Percentiles rank a stretch among this genome's conserved stretches.
Evolutionary conservation across 2,888 invertebrate genomes (phyloP).

Genomic region (Cybosia mesomella): DNA sequence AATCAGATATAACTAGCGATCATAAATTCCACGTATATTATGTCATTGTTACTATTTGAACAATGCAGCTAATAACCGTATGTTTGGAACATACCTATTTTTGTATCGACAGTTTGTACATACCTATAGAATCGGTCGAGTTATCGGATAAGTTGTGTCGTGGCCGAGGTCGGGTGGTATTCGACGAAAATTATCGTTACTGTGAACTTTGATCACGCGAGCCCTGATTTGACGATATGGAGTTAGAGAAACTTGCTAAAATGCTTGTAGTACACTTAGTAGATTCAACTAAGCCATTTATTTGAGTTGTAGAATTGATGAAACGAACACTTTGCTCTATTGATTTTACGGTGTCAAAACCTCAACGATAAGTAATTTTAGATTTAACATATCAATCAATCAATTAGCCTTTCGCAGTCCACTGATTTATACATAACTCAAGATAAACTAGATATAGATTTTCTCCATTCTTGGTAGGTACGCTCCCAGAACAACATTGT

Average conservation of each 20-base stretch:
- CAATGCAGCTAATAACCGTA: conserved; percentile 21
- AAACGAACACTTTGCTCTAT: conserved; percentile 36
- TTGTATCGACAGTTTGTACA: conserved; percentile 29
- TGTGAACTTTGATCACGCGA: conserved; percentile 40
- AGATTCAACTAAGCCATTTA: neutral
- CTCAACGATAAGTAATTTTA: conserved; percentile 35
- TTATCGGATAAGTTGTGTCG: conserved; percentile 51
- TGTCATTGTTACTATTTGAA: conserved; percentile 40
- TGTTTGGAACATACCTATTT: conserved; percentile 28
- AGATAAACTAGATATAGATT: conserved; percentile 17
- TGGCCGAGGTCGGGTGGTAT: conserved; percentile 40
- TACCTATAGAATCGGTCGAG: conserved; percentile 26
- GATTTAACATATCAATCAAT: conserved; percentile 9
- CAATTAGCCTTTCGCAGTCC: too few species aligned
- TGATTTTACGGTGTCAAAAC: conserved; percentile 18
- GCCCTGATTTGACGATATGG: conserved; percentile 35
- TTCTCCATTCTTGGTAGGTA: conserved; percentile 17
- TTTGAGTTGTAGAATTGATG: conserved; percentile 41
- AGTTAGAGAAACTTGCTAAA: conserved; percentile 35
- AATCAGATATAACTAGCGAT: conserved; percentile 28
- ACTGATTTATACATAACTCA: conserved; percentile 7
- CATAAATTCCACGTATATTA: conserved; percentile 24
- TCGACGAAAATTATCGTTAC: conserved; percentile 49
- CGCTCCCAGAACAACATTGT: conserved; percentile 17
- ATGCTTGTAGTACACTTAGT: conserved; percentile 38